phyloP scores from a whole-genome alignment of 1,140 invertebrate species.

The Leptinotarsa defecta region DNA sequence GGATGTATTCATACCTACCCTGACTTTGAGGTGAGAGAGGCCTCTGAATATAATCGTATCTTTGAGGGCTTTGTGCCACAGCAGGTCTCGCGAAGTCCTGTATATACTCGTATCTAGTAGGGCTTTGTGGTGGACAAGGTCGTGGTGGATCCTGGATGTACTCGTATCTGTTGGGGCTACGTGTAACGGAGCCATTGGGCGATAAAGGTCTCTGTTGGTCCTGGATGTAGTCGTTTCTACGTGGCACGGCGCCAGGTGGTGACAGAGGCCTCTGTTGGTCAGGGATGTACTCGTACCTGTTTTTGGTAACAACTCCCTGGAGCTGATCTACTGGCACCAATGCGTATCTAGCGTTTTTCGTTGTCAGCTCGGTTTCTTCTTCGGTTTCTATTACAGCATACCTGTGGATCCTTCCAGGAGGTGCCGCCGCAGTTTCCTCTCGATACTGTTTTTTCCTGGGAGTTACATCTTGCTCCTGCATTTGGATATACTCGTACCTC shows the following conservation, averaged over 20 bases:
- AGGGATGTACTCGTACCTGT: conserved; percentile 35
- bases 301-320: conserved; percentile 23
- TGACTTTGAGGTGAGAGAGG: conserved; percentile 21
- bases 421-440: conserved; percentile 64
- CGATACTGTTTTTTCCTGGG: conserved; percentile 42
- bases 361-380: conserved; percentile 37
- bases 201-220: conserved; percentile 18
- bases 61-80: conserved; percentile 3
- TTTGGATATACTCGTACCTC: conserved; percentile 61
- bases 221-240: conserved; percentile 44
- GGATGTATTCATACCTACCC: conserved; percentile 41
- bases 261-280: conserved; percentile 20
- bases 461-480: conserved; percentile 45
- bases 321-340: conserved; percentile 58
- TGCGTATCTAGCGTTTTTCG: conserved; percentile 55
- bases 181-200: neutral
- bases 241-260: neutral
- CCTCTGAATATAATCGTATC: conserved; percentile 44
- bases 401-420: conserved; percentile 59
- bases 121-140: conserved; percentile 19
- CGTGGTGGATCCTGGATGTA: conserved; percentile 37
- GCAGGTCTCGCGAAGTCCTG: neutral
- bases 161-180: conserved; percentile 36
- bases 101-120: neutral
- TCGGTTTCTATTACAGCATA: conserved; percentile 64